Evolutionary conservation across 2,888 invertebrate genomes (phyloP), one percentile per base, ranked within the genome.

Genomic region (Scaptomyza caliginosa): DNA sequence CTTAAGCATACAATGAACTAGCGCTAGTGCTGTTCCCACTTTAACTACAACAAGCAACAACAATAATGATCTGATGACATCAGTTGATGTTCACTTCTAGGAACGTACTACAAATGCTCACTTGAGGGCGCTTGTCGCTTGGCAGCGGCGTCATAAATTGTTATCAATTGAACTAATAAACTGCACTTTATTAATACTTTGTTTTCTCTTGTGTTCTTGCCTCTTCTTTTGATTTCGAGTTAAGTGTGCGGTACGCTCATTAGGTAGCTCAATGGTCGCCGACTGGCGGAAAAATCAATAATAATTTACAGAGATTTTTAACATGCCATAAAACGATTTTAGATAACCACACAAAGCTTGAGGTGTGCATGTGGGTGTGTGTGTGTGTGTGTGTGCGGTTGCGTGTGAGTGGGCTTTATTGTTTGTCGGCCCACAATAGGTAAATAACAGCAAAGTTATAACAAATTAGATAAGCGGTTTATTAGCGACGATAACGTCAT

Each of bases 391-490:
- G 32, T 42, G 59, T 59, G 49, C 43, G 24, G 16, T 63, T 54
- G 63, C 50, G 63, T 70, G 50, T 56, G 59, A 43, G 55, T 48
- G 58, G 60, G 63, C 56, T 63, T 59, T 74, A 69, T 74, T 71
- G 71, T 71, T 71, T 71, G 76, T 57, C 57, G 70, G 57, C 74
- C 74, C 58, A 60, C 59, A 60, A 77, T 51, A 63, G 78, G 56
- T 74, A 81, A 84, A 83, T 77, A 80, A 51, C 71, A 78, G 75
- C 85, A 74, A 77, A 74, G 78, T 66, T 77, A 51, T 68, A 68
- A 65, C 74, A 84, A 78, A 84, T 81, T 81, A 78, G 85, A 84
- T 78, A 84, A 84, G 78, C 85, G 66, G 67, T 81, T 78, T 84
- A 84, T 85, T 78, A 82, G 58, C 71, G 56, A 63, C 43, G 56